A percentile compares a stretch with the other conserved stretches of the same genome.
phyloP scores from a whole-genome alignment of 2,113 vertebrate species.

The Leucopsar rothschildi region DNA sequence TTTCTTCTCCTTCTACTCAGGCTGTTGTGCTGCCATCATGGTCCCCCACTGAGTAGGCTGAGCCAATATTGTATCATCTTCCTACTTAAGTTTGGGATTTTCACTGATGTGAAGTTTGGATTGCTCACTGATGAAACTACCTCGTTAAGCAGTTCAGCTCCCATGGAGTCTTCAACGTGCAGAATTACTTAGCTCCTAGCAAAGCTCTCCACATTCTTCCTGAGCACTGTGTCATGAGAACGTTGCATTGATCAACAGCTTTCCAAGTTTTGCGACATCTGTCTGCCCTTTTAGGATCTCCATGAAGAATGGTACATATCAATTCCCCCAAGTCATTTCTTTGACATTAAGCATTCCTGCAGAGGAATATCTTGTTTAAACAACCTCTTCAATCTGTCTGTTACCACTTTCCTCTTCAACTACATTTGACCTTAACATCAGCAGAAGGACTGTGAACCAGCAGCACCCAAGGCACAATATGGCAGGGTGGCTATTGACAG shows the following conservation, averaged over 20 bases:
- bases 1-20: not conserved
- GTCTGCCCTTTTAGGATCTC: not conserved
- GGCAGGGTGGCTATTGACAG: not conserved
- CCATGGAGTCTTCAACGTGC: not conserved
- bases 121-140: not conserved
- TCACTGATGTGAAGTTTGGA: not conserved
- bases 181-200: not conserved
- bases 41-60: not conserved
- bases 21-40: not conserved
- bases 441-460: not conserved
- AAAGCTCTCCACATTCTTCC: not conserved
- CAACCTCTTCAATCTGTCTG: not conserved
- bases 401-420: not conserved
- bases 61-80: not conserved
- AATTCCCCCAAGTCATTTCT: not conserved
- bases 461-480: not conserved
- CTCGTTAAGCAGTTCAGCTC: not conserved
- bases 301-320: not conserved
- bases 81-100: not conserved
- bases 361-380: constrained; percentile 22
- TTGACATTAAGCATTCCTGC: not conserved
- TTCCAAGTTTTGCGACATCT: not conserved
- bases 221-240: rapidly evolving
- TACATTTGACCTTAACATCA: not conserved
- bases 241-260: not conserved